Conservation (phyloP, 1,140 invertebrate genomes). For the Lysiphlebus fabarum region DNA sequence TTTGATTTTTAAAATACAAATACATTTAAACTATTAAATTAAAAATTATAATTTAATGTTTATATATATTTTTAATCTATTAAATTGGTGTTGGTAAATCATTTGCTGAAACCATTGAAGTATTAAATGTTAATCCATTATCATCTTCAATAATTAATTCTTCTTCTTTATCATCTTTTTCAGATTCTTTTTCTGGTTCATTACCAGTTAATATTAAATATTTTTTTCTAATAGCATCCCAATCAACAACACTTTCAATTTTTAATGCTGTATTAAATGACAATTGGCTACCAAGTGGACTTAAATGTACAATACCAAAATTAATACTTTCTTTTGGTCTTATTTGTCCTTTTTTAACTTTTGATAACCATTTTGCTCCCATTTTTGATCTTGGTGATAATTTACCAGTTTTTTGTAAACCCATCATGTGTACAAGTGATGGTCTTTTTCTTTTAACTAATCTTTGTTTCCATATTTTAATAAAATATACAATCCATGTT, state of each 20-base stretch:
- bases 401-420: conserved; percentile 66
- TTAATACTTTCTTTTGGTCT: conserved; percentile 68
- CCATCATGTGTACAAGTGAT: conserved; percentile 80
- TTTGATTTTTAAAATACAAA: no score
- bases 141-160: conserved; percentile 51
- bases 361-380: conserved; percentile 81
- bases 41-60: no score
- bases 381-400: conserved; percentile 79
- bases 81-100: conserved; percentile 39
- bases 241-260: conserved; percentile 88
- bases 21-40: no score
- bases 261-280: conserved; percentile 70
- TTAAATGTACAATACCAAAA: conserved; percentile 71
- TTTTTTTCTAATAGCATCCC: conserved; percentile 85
- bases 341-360: conserved; percentile 76
- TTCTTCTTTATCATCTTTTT: conserved; percentile 57
- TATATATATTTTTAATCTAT: conserved; percentile 12
- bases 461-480: conserved; percentile 71
- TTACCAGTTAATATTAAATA: conserved; percentile 76
- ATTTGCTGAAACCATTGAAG: conserved; percentile 37
- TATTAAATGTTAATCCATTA: conserved; percentile 30
- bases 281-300: conserved; percentile 74
- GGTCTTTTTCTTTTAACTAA: conserved; percentile 70
- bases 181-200: conserved; percentile 61
- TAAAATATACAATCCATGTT: conserved; percentile 86